Conservation (phyloP, 2,797 vertebrate species). For the Pangasius krempfi region DNA sequence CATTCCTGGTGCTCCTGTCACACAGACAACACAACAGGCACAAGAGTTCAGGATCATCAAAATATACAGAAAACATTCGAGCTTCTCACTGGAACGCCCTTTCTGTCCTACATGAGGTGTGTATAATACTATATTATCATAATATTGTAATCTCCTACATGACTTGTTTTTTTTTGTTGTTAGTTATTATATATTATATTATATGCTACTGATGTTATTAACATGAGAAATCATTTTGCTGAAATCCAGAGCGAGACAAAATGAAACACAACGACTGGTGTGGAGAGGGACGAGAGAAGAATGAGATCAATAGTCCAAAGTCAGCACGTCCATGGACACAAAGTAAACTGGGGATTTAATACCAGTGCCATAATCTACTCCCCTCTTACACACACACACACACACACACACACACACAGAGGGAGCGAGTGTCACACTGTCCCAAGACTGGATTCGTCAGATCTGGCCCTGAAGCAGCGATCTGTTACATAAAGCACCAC, state of each 20-base stretch:
- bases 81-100: not conserved
- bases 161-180: no score
- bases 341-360: slow-evolving; percentile 57
- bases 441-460: slow-evolving; percentile 18
- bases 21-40: slow-evolving; percentile 59
- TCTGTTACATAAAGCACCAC: slow-evolving; percentile 36
- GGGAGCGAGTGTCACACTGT: slow-evolving; percentile 27
- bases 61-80: not conserved
- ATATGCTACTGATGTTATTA: not conserved
- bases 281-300: slow-evolving; percentile 20
- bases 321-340: slow-evolving; percentile 55
- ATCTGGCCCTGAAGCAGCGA: slow-evolving; percentile 29
- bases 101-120: not conserved
- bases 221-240: not conserved
- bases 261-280: slow-evolving; percentile 4
- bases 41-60: not conserved
- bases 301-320: slow-evolving; percentile 64
- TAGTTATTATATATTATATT: not conserved
- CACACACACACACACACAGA: slow-evolving; percentile 42
- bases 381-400: slow-evolving; percentile 29
- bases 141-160: no score
- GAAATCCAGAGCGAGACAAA: not conserved
- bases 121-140: not conserved
- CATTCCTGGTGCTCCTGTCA: slow-evolving; percentile 71
- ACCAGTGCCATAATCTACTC: slow-evolving; percentile 44